Conservation (phyloP, 2,797 vertebrate species). For the Sebastiscus tertius region DNA sequence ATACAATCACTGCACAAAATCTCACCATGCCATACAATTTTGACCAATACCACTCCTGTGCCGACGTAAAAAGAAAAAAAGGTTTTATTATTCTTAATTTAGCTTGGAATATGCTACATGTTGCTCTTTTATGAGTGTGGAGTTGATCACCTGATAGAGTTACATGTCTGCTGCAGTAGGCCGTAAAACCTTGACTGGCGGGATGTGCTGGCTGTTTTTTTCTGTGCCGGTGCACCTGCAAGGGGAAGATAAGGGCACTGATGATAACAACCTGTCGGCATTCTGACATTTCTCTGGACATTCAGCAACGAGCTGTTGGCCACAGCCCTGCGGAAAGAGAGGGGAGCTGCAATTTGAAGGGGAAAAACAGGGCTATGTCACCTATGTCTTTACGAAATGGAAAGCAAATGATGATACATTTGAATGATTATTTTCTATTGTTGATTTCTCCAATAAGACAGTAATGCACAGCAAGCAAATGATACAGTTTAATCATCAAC, state of each 20-base stretch:
- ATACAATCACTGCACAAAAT: background rate
- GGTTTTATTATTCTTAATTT: conserved; percentile 14
- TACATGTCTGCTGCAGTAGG: conserved; percentile 49
- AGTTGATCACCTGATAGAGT: conserved; percentile 66
- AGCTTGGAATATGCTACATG: conserved; percentile 24
- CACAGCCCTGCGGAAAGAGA: conserved; percentile 57
- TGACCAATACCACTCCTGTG: background rate
- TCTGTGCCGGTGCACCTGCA: conserved; percentile 75
- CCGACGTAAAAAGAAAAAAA: background rate
- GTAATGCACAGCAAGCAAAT: background rate
- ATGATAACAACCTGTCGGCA: conserved; percentile 82
- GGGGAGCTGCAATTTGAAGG: conserved; percentile 37
- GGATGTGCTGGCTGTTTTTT: conserved; percentile 63
- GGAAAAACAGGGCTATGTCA: conserved; percentile 43
- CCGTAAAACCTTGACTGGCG: conserved; percentile 68
- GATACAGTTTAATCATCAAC: conserved; percentile 2
- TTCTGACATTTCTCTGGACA: conserved; percentile 81
- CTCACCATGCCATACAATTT: background rate
- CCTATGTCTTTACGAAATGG: conserved; percentile 29
- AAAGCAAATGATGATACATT: conserved; percentile 28
- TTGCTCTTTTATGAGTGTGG: conserved; percentile 39
- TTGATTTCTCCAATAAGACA: conserved; percentile 13
- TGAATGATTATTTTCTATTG: conserved; percentile 15
- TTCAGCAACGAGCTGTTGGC: conserved; percentile 69
- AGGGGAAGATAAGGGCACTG: conserved; percentile 79